Percentiles rank a stretch among this genome's conserved stretches.
phyloP scores from a whole-genome alignment of 2,113 vertebrate species.

The Semnopithecus entellus region DNA sequence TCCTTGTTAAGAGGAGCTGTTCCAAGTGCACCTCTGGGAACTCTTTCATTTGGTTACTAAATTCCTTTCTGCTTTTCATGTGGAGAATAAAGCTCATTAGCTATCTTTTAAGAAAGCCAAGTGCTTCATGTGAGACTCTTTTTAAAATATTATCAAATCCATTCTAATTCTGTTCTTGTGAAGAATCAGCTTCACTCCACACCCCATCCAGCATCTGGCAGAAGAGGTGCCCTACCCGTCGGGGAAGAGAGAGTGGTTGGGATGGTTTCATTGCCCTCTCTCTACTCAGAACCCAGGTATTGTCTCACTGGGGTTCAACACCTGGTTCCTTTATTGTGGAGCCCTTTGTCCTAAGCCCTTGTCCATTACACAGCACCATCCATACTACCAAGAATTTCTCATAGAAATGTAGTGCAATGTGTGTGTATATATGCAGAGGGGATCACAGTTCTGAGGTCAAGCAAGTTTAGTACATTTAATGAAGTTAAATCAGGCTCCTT shows the following conservation, averaged over 20 bases:
- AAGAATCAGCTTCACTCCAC: conserved; percentile 17
- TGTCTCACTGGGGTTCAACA: background rate
- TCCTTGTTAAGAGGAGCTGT: background rate
- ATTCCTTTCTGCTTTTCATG: background rate
- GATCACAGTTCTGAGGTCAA: background rate
- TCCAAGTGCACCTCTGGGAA: background rate
- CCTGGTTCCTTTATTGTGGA: background rate
- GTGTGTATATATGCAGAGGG: background rate
- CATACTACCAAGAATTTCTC: background rate
- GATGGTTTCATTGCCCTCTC: background rate
- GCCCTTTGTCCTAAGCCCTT: background rate
- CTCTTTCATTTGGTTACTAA: background rate
- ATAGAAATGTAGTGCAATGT: too few species aligned
- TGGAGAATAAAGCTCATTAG: background rate
- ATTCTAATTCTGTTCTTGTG: background rate
- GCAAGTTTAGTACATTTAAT: background rate
- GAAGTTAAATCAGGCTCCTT: background rate
- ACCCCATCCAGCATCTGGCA: background rate
- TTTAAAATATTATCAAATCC: background rate
- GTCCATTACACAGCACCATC: background rate
- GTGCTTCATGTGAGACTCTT: background rate
- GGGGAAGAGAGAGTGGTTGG: background rate
- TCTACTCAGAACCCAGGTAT: background rate
- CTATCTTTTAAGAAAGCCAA: conserved; percentile 32
- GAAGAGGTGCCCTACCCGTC: background rate